Percentiles rank a stretch among this genome's conserved stretches.
phyloP scores from a whole-genome alignment of 2,113 vertebrate genomes.

The Diadophis punctatus region DNA sequence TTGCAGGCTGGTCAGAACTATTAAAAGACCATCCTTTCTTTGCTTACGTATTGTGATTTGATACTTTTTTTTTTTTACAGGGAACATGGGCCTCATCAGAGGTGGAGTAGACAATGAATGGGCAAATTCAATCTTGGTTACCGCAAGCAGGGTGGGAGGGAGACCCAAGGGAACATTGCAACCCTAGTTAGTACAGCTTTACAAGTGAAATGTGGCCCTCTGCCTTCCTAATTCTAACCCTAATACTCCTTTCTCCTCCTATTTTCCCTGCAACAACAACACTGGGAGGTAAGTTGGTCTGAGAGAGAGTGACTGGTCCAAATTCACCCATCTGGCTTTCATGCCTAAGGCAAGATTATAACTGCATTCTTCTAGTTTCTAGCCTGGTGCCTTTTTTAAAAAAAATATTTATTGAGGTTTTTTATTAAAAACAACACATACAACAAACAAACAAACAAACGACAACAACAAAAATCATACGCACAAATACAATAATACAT shows the following conservation, averaged over 20 bases:
- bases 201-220: neutral
- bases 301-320: neutral
- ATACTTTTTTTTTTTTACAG: neutral
- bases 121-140: neutral
- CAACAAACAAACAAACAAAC: no score
- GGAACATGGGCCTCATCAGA: neutral
- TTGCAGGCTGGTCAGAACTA: neutral
- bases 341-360: neutral
- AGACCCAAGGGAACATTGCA: neutral
- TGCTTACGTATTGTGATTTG: neutral
- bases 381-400: neutral
- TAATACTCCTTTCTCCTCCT: neutral
- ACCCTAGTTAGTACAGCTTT: neutral
- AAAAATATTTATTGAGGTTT: no score
- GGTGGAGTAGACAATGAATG: no score
- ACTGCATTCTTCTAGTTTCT: neutral
- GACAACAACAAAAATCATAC: no score
- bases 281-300: neutral
- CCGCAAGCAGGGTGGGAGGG: neutral
- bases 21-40: neutral
- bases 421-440: no score
- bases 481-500: no score
- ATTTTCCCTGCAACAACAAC: neutral
- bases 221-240: neutral
- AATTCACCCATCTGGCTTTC: neutral